Percentiles rank a stretch among this genome's conserved stretches.
These are phyloP conservation scores for Peromyscus leucopus DNA, from an alignment of 2,113 vertebrate genomes.

Conservation along the genomic window DNA sequence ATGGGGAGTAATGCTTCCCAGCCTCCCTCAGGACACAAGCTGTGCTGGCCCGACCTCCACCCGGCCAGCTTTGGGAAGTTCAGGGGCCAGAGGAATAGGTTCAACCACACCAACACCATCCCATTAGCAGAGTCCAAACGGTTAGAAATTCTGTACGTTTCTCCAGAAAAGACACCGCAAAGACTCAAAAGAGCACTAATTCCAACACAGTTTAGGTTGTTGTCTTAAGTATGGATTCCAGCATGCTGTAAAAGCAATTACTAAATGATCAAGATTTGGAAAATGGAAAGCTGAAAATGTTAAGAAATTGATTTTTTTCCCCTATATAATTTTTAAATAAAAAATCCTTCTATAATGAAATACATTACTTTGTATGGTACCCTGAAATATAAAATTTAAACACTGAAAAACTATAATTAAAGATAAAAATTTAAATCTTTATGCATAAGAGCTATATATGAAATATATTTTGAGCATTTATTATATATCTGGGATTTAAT, in stretches of 20 bases:
- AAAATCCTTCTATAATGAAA: neutral
- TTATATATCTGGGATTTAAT: conserved; percentile 34
- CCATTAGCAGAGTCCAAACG: neutral
- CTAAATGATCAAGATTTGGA: conserved; percentile 15
- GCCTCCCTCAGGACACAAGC: neutral
- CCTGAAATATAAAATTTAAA: neutral
- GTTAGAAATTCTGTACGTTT: neutral
- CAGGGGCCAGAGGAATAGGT: neutral
- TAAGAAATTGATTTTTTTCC: conserved; percentile 46
- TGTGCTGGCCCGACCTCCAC: neutral
- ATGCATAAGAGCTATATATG: conserved; percentile 41
- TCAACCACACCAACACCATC: neutral
- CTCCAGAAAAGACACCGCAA: neutral
- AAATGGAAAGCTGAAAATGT: neutral
- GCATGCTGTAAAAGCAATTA: conserved; percentile 46
- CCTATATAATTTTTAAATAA: neutral
- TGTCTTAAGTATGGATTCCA: neutral
- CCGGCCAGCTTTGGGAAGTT: neutral
- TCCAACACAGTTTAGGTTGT: neutral
- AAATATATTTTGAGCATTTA: neutral
- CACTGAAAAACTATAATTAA: neutral
- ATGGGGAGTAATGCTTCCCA: neutral
- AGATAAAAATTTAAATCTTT: neutral
- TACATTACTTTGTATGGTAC: neutral
- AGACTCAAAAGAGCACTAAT: neutral